These are phyloP conservation scores for Drosophila peninsularis DNA, from an alignment of 2,888 invertebrate genomes.

Conservation along the genomic window DNA sequence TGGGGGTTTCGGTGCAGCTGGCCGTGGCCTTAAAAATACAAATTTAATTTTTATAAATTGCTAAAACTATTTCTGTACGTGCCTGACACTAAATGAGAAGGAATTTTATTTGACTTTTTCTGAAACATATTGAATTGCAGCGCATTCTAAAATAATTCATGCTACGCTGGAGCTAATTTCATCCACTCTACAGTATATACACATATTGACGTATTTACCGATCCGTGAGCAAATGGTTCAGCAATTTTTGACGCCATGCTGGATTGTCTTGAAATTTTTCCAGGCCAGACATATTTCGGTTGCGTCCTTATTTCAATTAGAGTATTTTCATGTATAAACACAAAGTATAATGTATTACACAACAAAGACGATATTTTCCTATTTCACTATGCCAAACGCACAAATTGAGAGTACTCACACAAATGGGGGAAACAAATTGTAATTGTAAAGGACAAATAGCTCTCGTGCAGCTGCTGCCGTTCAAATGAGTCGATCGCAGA, in stretches of 20 bases:
- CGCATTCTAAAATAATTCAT: constrained; percentile 19
- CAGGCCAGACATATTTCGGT: constrained; percentile 81
- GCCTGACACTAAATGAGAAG: constrained; percentile 19
- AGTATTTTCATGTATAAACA: neutral
- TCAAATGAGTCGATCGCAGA: constrained; percentile 34
- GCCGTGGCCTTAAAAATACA: constrained; percentile 35
- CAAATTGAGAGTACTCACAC: constrained; percentile 22
- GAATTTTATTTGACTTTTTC: neutral
- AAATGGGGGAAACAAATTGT: constrained; percentile 12
- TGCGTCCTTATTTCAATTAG: constrained; percentile 20
- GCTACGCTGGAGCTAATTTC: constrained; percentile 18
- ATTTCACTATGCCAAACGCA: neutral
- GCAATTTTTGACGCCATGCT: constrained; percentile 81
- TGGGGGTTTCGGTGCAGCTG: constrained; percentile 6
- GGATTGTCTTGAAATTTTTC: constrained; percentile 82
- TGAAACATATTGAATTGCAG: constrained; percentile 15
- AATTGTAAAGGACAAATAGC: constrained; percentile 5
- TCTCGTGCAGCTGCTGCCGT: constrained; percentile 23
- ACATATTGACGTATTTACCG: constrained; percentile 76
- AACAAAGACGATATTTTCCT: neutral
- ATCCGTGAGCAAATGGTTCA: constrained; percentile 75
- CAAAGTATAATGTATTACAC: neutral
- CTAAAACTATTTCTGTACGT: neutral
- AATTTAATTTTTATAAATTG: neutral
- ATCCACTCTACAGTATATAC: constrained; percentile 11